Evolutionary conservation across 1,140 invertebrate species (phyloP).

Genomic region (Brachystomella parvula): DNA sequence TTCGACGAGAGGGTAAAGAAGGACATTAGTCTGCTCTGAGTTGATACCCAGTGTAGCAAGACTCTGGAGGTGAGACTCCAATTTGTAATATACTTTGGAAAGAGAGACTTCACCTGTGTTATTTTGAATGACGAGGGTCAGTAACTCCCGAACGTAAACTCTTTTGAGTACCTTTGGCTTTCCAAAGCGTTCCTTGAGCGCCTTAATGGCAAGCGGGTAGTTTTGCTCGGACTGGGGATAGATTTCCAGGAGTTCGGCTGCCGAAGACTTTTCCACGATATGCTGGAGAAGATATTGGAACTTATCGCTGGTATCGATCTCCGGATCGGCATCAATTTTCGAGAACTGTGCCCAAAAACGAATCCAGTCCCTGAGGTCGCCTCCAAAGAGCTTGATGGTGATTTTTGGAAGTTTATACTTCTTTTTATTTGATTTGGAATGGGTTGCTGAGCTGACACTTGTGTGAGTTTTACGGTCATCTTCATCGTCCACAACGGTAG

Average conservation of each 20-base stretch:
- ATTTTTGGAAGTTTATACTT: constrained; percentile 39
- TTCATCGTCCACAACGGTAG: no score
- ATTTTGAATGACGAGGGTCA: constrained; percentile 1
- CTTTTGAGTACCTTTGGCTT: not conserved
- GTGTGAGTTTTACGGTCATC: no score
- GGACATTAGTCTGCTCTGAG: not conserved
- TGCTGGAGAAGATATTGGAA: constrained; percentile 36
- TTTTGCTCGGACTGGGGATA: constrained; percentile 9
- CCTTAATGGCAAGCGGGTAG: constrained; percentile 11
- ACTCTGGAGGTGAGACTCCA: constrained; percentile 8
- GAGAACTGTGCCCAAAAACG: constrained; percentile 42
- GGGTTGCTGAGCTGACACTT: no score
- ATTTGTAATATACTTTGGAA: not conserved
- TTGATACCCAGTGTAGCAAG: not conserved
- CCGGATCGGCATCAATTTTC: constrained; percentile 41
- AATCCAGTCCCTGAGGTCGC: constrained; percentile 41
- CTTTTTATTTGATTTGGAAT: no score
- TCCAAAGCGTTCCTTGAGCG: constrained; percentile 9
- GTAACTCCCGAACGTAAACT: constrained; percentile 15
- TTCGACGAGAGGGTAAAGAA: constrained; percentile 27
- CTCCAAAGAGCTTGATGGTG: constrained; percentile 40
- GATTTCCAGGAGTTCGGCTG: constrained; percentile 9
- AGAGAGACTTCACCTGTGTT: not conserved
- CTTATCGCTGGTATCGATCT: constrained; percentile 38
- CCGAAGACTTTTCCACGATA: not conserved